These are phyloP conservation scores for Cylas formicarius DNA, from an alignment of 1,140 invertebrate genomes.

Conservation along the genomic window DNA sequence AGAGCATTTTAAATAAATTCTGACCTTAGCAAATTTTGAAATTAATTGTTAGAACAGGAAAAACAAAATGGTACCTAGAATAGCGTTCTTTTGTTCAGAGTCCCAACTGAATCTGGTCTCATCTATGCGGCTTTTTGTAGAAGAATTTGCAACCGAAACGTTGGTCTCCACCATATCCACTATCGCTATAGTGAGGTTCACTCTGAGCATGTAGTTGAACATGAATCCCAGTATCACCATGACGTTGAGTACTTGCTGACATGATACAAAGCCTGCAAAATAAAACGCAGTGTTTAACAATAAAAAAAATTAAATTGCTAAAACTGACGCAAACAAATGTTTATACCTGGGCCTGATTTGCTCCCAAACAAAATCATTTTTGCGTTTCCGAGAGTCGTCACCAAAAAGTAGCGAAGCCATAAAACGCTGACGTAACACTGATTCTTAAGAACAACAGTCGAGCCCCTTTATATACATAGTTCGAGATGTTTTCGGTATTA, in stretches of 20 bases:
- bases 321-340: background rate
- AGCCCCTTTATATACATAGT: too few relatives aligned
- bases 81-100: conserved; percentile 60
- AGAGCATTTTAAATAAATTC: too few relatives aligned
- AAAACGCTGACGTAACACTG: too few relatives aligned
- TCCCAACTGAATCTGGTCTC: conserved; percentile 24
- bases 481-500: too few relatives aligned
- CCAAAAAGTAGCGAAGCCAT: too few relatives aligned
- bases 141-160: conserved; percentile 8
- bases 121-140: conserved; percentile 13
- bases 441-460: too few relatives aligned
- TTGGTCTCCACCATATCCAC: conserved; percentile 67
- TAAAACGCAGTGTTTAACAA: too few relatives aligned
- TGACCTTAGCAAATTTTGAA: too few relatives aligned
- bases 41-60: too few relatives aligned
- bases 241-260: conserved; percentile 70
- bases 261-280: conserved; percentile 49
- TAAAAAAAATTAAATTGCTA: conserved; percentile 6
- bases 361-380: background rate
- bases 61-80: conserved; percentile 52
- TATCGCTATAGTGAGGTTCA: conserved; percentile 84
- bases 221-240: conserved; percentile 82
- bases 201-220: conserved; percentile 80
- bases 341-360: background rate
- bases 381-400: too few relatives aligned